Percentiles rank a stretch among this genome's conserved stretches.
Conservation (phyloP, 1,140 invertebrate species). For the Steinernema feltiae region DNA sequence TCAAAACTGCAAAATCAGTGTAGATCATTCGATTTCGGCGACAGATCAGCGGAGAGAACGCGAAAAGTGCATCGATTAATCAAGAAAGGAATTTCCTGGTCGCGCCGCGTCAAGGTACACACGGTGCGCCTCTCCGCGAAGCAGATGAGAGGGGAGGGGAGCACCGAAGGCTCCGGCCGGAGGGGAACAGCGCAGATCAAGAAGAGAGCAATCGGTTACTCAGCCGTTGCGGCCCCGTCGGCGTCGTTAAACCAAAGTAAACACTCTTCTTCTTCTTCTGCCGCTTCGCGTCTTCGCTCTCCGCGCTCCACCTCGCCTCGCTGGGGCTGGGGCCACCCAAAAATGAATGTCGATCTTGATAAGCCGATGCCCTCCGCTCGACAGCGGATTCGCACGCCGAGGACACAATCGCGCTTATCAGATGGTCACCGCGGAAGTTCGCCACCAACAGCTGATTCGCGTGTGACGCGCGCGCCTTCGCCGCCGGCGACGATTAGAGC, state of each 20-base stretch:
- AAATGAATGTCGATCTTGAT: slow-evolving; percentile 1
- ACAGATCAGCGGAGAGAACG: too few relatives aligned
- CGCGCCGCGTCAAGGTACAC: background rate
- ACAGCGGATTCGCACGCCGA: background rate
- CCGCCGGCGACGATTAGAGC: background rate
- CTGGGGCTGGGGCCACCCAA: background rate
- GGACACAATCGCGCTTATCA: background rate
- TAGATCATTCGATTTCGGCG: too few relatives aligned
- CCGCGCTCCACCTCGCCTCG: background rate
- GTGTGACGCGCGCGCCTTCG: background rate
- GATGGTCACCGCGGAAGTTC: background rate
- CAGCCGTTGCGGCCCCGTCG: slow-evolving; percentile 6
- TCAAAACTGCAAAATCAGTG: too few relatives aligned
- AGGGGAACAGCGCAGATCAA: slow-evolving; percentile 3
- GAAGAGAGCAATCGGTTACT: slow-evolving; percentile 15
- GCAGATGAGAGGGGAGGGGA: background rate
- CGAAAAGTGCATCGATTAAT: slow-evolving; percentile 5
- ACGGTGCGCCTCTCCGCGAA: background rate
- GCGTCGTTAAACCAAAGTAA: slow-evolving; percentile 8
- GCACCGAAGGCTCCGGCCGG: background rate
- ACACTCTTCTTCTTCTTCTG: background rate
- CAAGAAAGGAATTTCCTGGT: background rate
- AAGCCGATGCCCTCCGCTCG: background rate
- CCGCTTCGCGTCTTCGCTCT: background rate
- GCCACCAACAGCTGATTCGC: background rate